These are phyloP conservation scores for Crotalus viridis DNA, from an alignment of 2,113 vertebrate species.

Conservation along the genomic window DNA sequence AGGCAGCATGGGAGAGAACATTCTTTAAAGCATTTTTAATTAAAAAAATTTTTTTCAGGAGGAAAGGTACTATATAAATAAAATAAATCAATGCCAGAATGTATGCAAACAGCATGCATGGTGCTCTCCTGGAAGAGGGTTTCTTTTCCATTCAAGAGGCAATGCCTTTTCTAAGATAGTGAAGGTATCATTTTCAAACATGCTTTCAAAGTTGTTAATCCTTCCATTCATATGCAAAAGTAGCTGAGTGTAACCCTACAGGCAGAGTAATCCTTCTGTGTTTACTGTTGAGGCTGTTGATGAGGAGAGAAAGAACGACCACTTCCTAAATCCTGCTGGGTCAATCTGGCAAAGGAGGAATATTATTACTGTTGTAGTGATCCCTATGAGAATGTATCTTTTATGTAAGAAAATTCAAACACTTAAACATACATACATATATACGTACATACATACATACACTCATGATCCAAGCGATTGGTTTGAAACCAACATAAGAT, in stretches of 20 bases:
- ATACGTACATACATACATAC: no score
- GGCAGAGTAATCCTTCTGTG: not conserved
- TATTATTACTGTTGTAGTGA: no score
- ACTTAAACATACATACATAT: no score
- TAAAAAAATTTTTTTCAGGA: not conserved
- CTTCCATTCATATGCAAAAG: not conserved
- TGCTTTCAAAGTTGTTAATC: not conserved
- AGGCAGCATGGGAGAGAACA: not conserved
- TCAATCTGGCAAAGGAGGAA: not conserved
- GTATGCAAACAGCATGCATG: not conserved
- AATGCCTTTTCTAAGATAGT: not conserved
- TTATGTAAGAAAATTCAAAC: no score
- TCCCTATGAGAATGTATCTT: no score
- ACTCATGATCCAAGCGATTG: no score
- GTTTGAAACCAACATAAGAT: no score
- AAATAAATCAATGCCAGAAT: not conserved
- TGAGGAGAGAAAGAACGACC: not conserved
- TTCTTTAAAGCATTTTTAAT: not conserved
- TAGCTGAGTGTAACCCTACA: not conserved
- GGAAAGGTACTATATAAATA: not conserved
- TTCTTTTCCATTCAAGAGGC: not conserved
- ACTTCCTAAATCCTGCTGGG: not conserved
- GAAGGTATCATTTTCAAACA: not conserved
- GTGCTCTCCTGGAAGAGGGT: not conserved
- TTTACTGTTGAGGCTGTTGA: not conserved